These are phyloP conservation scores for Drosophila demipolita DNA, from an alignment of 2,888 invertebrate species.

Conservation along the genomic window DNA sequence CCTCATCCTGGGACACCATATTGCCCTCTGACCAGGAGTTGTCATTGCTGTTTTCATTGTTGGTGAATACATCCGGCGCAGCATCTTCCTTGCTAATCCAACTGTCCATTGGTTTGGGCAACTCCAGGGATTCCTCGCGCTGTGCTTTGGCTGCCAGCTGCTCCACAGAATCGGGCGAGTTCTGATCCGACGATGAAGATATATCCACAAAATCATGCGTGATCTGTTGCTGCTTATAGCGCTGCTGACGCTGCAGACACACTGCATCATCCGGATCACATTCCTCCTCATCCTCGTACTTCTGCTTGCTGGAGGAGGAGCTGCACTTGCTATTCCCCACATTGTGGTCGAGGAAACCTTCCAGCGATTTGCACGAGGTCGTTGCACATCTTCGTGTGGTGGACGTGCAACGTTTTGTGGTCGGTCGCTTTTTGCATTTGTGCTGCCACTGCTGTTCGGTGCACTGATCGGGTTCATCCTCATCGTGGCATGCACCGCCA, in stretches of 20 bases:
- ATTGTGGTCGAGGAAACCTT: slow-evolving; percentile 29
- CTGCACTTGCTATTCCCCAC: slow-evolving; percentile 9
- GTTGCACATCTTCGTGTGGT: slow-evolving; percentile 11
- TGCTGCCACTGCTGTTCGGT: slow-evolving; percentile 20
- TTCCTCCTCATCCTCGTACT: slow-evolving; percentile 27
- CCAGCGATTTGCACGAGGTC: slow-evolving; percentile 17
- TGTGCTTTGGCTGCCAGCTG: slow-evolving; percentile 26
- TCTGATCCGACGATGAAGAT: neutral
- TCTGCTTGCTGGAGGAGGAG: slow-evolving; percentile 3
- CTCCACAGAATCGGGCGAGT: slow-evolving; percentile 16
- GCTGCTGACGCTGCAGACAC: slow-evolving; percentile 46
- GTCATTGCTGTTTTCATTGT: slow-evolving; percentile 31
- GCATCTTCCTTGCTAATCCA: slow-evolving; percentile 30
- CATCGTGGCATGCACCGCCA: slow-evolving; percentile 48
- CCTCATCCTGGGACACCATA: slow-evolving; percentile 13
- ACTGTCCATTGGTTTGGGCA: slow-evolving; percentile 14
- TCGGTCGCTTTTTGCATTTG: slow-evolving; percentile 39
- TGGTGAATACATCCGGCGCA: slow-evolving; percentile 16
- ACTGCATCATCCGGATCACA: slow-evolving; percentile 53
- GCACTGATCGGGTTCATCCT: slow-evolving; percentile 43
- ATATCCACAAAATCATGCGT: slow-evolving; percentile 23
- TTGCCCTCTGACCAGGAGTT: neutral
- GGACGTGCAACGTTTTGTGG: slow-evolving; percentile 33
- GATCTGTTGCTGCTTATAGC: slow-evolving; percentile 3
- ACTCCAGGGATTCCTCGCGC: slow-evolving; percentile 18